Evolutionary conservation across 1,140 invertebrate genomes (phyloP).

Genomic region (Brachionus rotundiformis): DNA sequence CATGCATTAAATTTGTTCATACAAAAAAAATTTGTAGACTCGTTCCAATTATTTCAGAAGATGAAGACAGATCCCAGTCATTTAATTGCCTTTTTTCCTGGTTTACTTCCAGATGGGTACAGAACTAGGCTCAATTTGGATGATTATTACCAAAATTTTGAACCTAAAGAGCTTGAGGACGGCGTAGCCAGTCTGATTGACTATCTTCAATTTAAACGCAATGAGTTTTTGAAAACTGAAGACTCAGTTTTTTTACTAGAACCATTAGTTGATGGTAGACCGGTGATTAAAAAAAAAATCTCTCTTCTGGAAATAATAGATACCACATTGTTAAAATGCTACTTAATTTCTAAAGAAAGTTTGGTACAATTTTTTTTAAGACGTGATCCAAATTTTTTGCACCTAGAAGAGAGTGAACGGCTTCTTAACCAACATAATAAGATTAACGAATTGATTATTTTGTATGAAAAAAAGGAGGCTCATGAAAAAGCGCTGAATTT

Average conservation of each 20-base stretch:
- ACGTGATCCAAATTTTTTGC: constrained; percentile 83
- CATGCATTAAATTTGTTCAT: constrained; percentile 21
- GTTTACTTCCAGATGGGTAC: constrained; percentile 74
- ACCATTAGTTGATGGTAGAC: constrained; percentile 65
- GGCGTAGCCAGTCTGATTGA: constrained; percentile 84
- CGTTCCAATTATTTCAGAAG: constrained; percentile 49
- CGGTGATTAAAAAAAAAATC: constrained; percentile 64
- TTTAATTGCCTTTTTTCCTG: constrained; percentile 89
- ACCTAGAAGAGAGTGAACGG: constrained; percentile 87
- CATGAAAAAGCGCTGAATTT: constrained; percentile 88
- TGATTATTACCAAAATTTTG: constrained; percentile 70
- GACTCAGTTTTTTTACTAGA: constrained; percentile 57
- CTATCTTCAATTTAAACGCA: constrained; percentile 68
- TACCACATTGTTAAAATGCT: constrained; percentile 92
- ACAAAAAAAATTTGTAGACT: not conserved
- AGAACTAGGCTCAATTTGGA: constrained; percentile 68
- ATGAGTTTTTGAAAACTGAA: constrained; percentile 57
- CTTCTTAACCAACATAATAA: constrained; percentile 83
- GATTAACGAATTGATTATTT: constrained; percentile 86
- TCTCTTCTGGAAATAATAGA: constrained; percentile 88
- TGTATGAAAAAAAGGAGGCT: constrained; percentile 88
- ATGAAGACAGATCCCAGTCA: constrained; percentile 77
- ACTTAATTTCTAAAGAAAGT: constrained; percentile 91
- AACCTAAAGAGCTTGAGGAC: constrained; percentile 80
- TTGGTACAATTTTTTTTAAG: constrained; percentile 84